phyloP scores from a whole-genome alignment of 2,113 vertebrate genomes.

The Accipiter cooperii region DNA sequence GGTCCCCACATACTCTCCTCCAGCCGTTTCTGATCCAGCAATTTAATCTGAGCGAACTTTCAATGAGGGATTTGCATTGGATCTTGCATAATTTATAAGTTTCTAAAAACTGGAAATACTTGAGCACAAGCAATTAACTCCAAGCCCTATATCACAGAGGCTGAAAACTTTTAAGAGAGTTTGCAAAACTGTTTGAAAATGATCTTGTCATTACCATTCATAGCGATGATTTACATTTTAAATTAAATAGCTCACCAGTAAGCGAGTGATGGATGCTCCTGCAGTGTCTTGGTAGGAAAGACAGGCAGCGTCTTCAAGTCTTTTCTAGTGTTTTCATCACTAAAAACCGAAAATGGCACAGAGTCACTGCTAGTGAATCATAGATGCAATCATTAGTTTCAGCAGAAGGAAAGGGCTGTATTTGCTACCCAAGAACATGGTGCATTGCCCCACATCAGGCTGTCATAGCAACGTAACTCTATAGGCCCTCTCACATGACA shows the following conservation, averaged over 20 bases:
- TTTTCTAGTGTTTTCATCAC: slow-evolving; percentile 83
- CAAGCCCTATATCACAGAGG: background rate
- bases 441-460: background rate
- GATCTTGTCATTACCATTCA: background rate
- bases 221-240: background rate
- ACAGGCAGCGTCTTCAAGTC: slow-evolving; percentile 88
- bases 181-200: background rate
- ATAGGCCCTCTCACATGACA: slow-evolving; percentile 49
- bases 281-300: slow-evolving; percentile 88
- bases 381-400: background rate
- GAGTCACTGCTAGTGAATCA: slow-evolving; percentile 18
- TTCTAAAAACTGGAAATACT: slow-evolving; percentile 2
- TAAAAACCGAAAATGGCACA: slow-evolving; percentile 23
- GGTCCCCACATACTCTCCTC: background rate
- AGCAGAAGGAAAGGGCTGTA: background rate
- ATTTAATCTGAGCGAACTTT: background rate
- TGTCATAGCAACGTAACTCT: slow-evolving; percentile 24
- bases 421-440: background rate
- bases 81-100: background rate
- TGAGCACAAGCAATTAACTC: background rate
- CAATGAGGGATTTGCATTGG: background rate
- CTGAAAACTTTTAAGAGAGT: background rate
- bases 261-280: slow-evolving; percentile 92
- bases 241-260: slow-evolving; percentile 83
- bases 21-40: background rate